A percentile compares a stretch with the other conserved stretches of the same genome.
These are phyloP conservation scores for Samia ricini DNA, from an alignment of 1,140 invertebrate species.

Conservation along the genomic window DNA sequence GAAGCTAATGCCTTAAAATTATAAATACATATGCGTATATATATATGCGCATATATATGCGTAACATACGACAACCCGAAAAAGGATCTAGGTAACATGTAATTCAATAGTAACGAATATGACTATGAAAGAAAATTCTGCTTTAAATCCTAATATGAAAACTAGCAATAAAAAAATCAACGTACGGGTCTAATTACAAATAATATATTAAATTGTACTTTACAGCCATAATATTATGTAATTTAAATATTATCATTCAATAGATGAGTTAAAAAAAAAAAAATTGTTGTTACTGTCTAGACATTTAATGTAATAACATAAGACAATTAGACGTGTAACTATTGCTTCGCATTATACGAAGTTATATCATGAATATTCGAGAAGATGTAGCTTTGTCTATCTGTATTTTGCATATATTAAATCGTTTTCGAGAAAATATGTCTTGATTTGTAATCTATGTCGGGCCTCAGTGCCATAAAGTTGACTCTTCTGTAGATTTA, in stretches of 20 bases:
- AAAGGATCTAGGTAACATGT: too few relatives aligned
- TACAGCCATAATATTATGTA: background rate
- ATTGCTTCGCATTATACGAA: conserved; percentile 5
- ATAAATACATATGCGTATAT: too few relatives aligned
- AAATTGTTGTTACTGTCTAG: background rate
- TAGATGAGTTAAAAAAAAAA: background rate
- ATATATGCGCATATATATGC: too few relatives aligned
- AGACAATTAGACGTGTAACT: conserved; percentile 10
- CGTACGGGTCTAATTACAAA: too few relatives aligned
- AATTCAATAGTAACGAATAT: too few relatives aligned
- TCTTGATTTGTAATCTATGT: conserved; percentile 17
- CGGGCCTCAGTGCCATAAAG: background rate
- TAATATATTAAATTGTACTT: too few relatives aligned
- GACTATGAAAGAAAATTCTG: too few relatives aligned
- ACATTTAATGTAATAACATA: background rate
- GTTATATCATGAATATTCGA: conserved; percentile 20
- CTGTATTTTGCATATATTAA: conserved; percentile 17
- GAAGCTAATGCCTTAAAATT: too few relatives aligned
- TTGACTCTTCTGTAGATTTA: background rate
- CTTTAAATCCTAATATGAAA: too few relatives aligned
- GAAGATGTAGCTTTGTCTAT: conserved; percentile 7
- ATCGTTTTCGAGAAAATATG: conserved; percentile 17
- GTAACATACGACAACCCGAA: too few relatives aligned
- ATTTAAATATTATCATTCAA: background rate
- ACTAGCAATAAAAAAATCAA: too few relatives aligned